Evolutionary conservation across 1,140 invertebrate genomes (phyloP).

Genomic region (Euura saliciscinereae): DNA sequence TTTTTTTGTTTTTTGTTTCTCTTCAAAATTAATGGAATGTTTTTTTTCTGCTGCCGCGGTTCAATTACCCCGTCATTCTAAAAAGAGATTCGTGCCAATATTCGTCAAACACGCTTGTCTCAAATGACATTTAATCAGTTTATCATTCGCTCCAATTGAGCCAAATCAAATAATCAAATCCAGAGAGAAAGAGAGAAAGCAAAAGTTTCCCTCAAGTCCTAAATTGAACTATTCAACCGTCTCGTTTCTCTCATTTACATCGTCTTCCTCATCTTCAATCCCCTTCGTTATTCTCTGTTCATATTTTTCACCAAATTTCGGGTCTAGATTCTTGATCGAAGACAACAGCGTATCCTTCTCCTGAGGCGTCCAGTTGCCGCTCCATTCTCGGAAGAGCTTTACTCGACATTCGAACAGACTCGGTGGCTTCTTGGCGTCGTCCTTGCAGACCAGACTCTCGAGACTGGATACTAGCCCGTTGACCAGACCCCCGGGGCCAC

Average conservation of each 20-base stretch:
- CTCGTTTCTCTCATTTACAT: not conserved
- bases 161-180: no score
- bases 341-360: constrained; percentile 74
- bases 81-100: not conserved
- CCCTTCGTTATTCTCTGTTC: constrained; percentile 63
- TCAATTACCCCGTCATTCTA: no score
- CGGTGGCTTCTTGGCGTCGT: constrained; percentile 71
- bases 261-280: not conserved
- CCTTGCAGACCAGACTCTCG: constrained; percentile 68
- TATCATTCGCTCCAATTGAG: no score
- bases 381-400: constrained; percentile 89
- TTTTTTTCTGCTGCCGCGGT: no score
- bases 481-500: constrained; percentile 64
- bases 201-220: not conserved
- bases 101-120: not conserved
- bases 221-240: not conserved
- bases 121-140: no score
- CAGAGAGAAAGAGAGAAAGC: no score
- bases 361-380: constrained; percentile 77
- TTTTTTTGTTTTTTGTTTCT: no score
- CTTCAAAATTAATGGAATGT: no score
- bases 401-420: constrained; percentile 88
- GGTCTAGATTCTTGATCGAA: constrained; percentile 72
- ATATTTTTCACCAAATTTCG: constrained; percentile 73
- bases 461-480: constrained; percentile 78